These are phyloP conservation scores for Dipodomys stephensi DNA, from an alignment of 2,113 vertebrate species.

Conservation along the genomic window DNA sequence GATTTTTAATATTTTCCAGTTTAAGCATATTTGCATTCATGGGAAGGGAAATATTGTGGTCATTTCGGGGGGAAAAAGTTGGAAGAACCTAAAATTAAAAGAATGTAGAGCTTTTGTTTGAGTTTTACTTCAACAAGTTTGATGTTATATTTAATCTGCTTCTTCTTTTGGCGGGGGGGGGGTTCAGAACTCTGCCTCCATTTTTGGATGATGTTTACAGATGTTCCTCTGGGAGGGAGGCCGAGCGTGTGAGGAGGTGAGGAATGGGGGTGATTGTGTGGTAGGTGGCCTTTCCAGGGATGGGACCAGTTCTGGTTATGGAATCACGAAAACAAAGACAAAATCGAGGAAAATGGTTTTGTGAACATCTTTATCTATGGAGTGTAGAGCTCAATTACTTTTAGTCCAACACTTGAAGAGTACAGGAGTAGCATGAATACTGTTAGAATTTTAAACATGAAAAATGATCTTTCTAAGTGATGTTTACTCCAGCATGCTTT, in stretches of 20 bases:
- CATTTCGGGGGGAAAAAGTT: constrained; percentile 19
- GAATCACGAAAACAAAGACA: not conserved
- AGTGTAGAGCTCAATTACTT: not conserved
- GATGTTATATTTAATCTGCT: not conserved
- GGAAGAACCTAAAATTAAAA: not conserved
- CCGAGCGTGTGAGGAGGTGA: not conserved
- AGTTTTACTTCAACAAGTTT: constrained; percentile 60
- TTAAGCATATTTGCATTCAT: constrained; percentile 30
- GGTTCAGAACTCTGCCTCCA: constrained; percentile 46
- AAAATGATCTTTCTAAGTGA: constrained; percentile 40
- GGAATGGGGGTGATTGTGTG: fast-evolving
- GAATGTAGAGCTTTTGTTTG: not conserved
- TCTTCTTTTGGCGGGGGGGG: not conserved
- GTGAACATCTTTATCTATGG: not conserved
- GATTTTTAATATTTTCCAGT: constrained; percentile 39
- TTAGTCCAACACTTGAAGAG: not conserved
- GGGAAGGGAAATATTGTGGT: not conserved
- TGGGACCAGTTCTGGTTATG: not conserved
- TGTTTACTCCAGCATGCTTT: constrained; percentile 34
- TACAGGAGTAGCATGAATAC: not conserved
- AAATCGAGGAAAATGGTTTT: not conserved
- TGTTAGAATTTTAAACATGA: constrained; percentile 41
- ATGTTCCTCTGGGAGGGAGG: not conserved
- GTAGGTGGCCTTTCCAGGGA: fast-evolving
- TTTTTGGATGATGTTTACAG: not conserved